Evolutionary conservation across 2,797 vertebrate genomes (phyloP), one percentile per base, ranked within the genome.

Genomic region (Sciurus carolinensis): DNA sequence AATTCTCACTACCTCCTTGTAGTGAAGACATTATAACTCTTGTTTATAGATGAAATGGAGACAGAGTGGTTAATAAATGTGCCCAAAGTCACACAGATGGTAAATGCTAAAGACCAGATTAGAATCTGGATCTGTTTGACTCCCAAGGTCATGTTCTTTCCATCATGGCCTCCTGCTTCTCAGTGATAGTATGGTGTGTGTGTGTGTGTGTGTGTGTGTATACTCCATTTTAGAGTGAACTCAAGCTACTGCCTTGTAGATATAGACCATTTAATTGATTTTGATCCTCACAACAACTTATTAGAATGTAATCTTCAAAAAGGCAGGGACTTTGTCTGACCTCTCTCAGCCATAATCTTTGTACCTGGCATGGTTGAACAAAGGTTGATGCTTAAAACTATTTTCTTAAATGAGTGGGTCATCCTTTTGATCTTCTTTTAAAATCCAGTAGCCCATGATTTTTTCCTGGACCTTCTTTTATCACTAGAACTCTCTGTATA

Each of bases 81-180:
- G 50, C n/a, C 24, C 18, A 22, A 57, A 88, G n/a, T 86, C 26
- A 90, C 20, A 92, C 6, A 87, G 57, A 64, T 15, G 84, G 3
- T 86, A 47, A 47, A 14, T 79, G 7, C 26, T 42, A 86, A 87
- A 77, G 20, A 15, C 22, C 39, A 36, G 86, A 47, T 73, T 94
- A 87, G 57, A 97, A 83, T 84, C 66, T 18, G 67, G 18, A 10
- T 94, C 24, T 87, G 1, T 83, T 97, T 94, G 10, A 83, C 71
- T 87, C 18, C 14, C 36, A 77, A 66, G 20, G 47, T 83, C 4
- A 13, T 64, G 1, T 47, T 82, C 24, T 42, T 93, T 92, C 33
- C 26, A 87, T 18, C 5, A 5, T 72, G 89, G 47, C 13, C 9
- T 4, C 44, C 9, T 80, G 12, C 36, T 83, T 95, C 81, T 94